phyloP scores from a whole-genome alignment of 1,140 invertebrate species.

The Rhysida immarginata region DNA sequence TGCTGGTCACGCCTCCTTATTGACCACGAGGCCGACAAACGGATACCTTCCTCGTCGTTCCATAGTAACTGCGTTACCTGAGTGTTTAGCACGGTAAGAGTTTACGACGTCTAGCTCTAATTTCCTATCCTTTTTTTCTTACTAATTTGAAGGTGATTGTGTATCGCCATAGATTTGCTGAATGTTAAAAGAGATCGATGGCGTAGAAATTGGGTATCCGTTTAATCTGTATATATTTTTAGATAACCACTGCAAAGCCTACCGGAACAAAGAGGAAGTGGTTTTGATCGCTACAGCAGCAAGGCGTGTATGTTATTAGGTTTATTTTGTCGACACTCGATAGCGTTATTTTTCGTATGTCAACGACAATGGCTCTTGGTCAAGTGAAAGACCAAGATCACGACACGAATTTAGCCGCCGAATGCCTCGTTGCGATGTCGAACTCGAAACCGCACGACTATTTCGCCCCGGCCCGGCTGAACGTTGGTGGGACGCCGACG shows the following conservation, averaged over 20 bases:
- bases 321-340: neutral
- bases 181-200: neutral
- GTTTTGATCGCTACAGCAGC: neutral
- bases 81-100: neutral
- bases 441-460: conserved; percentile 12
- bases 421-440: conserved; percentile 43
- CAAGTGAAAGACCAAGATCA: conserved; percentile 19
- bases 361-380: conserved; percentile 3
- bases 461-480: neutral
- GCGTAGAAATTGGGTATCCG: neutral
- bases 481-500: conserved; percentile 3
- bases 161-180: neutral
- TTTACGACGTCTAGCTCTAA: neutral
- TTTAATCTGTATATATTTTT: neutral
- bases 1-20: conserved; percentile 2
- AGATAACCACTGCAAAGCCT: neutral
- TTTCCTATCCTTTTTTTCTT: neutral
- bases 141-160: too few relatives aligned
- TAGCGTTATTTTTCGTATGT: neutral
- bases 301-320: neutral
- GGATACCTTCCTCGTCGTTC: neutral
- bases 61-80: neutral
- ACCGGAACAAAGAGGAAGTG: neutral
- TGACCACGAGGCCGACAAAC: neutral
- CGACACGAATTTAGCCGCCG: conserved; percentile 41